Evolutionary conservation across 2,888 invertebrate genomes (phyloP).

Genomic region (Drosophila neonasuta): DNA sequence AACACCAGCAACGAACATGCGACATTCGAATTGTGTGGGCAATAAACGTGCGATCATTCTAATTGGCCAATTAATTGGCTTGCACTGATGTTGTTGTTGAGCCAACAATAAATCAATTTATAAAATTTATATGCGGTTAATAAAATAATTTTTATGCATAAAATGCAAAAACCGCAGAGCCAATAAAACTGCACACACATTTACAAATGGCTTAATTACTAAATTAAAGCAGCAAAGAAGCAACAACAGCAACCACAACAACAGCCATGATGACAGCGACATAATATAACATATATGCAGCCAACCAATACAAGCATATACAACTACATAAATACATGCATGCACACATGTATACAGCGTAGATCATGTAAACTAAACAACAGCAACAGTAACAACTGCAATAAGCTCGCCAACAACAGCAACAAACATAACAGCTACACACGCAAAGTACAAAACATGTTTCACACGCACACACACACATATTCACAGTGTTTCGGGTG

Average conservation of each 20-base stretch:
- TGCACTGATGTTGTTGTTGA: constrained; percentile 9
- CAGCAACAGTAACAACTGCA: constrained; percentile 28
- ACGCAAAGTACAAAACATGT: constrained; percentile 63
- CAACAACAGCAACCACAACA: constrained; percentile 6
- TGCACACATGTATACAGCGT: constrained; percentile 16
- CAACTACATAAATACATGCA: too few species aligned
- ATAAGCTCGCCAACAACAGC: constrained; percentile 12
- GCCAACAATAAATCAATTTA: constrained; percentile 69
- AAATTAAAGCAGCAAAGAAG: constrained; percentile 56
- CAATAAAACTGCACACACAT: constrained; percentile 36
- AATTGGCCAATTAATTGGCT: constrained; percentile 47
- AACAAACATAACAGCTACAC: constrained; percentile 42
- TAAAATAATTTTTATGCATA: constrained; percentile 70
- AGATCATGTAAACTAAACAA: constrained; percentile 47
- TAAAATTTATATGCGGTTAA: constrained; percentile 69
- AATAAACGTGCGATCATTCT: constrained; percentile 13
- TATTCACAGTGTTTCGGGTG: neutral
- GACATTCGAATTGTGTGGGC: neutral
- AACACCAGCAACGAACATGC: neutral
- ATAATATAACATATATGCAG: neutral
- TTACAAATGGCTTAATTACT: constrained; percentile 68
- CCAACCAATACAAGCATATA: too few species aligned
- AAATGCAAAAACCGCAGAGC: constrained; percentile 44
- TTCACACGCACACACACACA: constrained; percentile 40
- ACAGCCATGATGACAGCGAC: constrained; percentile 2